Base-by-base conservation (phyloP, 2,888 invertebrate species). In the Heliconius aoede region DNA sequence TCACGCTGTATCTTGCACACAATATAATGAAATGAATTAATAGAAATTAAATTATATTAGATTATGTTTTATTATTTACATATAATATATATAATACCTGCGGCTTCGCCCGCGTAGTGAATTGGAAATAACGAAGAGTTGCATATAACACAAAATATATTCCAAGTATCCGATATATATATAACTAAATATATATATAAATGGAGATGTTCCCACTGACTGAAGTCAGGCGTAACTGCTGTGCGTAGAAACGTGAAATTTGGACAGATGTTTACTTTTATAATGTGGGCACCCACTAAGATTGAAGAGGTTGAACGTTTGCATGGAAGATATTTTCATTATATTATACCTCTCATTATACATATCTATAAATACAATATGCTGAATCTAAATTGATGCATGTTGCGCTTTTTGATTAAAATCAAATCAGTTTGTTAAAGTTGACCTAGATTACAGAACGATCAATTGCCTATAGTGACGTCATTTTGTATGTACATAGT, bases 371-470 rank as follows among this genome's bases (percentile, higher is more conserved):
- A 55, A 18, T 21, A n/a, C 21, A 30, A 30, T n/a, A 62, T n/a
- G 32, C 4, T 62, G 4, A 62, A 11, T 32, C 62, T 62, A 21
- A 32, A 62, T 30, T 3, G 62, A 32, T 32, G 64, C 36, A 64
- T 36, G 7, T n/a, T 32, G 64, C 32, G 18, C 65, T 65, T 65
- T 69, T 55, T 51, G 30, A 30, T 51, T 30, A n/a, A 46, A 18
- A 68, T 68, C 28, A 30, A 51, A 30, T 30, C 30, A 55, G n/a
- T 69, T 30, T 21, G 26, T 68, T 30, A 32, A 28, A 1, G 18
- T 69, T 69, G 46, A 69, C 55, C 55, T 69, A 55, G 7, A 55
- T 69, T 55, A 69, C n/a, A 32, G 11, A n/a, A 69, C 8, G 55
- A 55, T 32, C 28, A 15, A 30, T 55, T 30, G 30, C 55, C 30